Evolutionary conservation across 2,888 invertebrate species (phyloP), one percentile per base, ranked within the genome.

Genomic region (Synergus japonicus): DNA sequence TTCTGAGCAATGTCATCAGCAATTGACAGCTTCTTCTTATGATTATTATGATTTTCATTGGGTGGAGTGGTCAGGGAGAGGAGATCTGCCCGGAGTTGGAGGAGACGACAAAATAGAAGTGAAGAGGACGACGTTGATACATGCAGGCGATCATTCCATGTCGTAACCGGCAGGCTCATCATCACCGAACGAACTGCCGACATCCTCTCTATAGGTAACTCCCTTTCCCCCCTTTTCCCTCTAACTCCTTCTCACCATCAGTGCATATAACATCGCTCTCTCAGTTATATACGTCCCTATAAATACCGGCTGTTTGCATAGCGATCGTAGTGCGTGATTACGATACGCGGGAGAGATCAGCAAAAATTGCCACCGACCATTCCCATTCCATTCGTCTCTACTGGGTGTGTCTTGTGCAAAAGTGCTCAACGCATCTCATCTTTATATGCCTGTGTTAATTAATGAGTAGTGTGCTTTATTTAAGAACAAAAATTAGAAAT

Each of bases 101-200:
- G 82, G 81, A 81, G 77, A 77, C 76, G 77, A 76, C 76, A 76
- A 80, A 82, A 80, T 81, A 81, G 80, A 81, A 83, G 81, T 77
- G 41, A 44, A 81, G 49, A 76, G 69, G 63, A 82, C 73, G 84
- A 86, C 86, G 82, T 86, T 85, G 86, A 86, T 83, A 82, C 84
- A 86, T 84, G 85, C 83, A 80, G 80, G 76, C 85, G 80, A 88
- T 88, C 85, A 29, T 84, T 88, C 79, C 78, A 81, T 84, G 82
- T 86, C 85, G 78, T 73, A 82, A 29, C 29, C 29, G 29, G 29
- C 29, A 29, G 29, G 29, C 29, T 84, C 83, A 82, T 83, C 83
- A 83, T 84, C 82, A 46, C 81, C 77, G 83, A 79, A 80, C 78
- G 73, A 84, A 84, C 84, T 83, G 83, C 82, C 83, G 81, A 83